Evolutionary conservation across 2,797 vertebrate genomes (phyloP), one percentile per base, ranked within the genome.

Genomic region (Tadarida brasiliensis): DNA sequence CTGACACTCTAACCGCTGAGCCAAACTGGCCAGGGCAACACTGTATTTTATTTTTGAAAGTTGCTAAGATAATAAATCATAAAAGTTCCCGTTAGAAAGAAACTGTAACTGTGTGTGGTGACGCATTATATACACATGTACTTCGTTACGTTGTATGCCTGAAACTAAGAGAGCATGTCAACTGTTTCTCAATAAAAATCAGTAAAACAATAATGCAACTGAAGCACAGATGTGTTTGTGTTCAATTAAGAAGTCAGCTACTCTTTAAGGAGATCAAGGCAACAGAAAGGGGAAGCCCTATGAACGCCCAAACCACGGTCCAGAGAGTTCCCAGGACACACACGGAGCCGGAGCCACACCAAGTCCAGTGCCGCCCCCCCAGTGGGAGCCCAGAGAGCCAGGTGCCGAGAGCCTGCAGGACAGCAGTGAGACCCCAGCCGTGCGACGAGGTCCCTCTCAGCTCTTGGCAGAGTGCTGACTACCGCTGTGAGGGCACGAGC

Each of bases 231-330:
- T 74, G 57, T 5, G 33, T n/a, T 11, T 51, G 33, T 65, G 59
- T n/a, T 80, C 30, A 73, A 30, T 80, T 73, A 80, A 59, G 44
- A 33, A 68, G 70, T 33, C 22, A 68, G 39, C 7, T 44, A 44
- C 39, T 44, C 39, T 44, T 44, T 44, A 44, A 44, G 39, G 39
- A 44, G 39, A 44, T 44, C 5, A 44, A 44, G 39, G 39, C 2
- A 15, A 35, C 57, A 20, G 14, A 30, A 67, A 12, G 30, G 12
- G 9, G 24, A 65, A 71, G n/a, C n/a, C 11, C 33, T 44, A 17
- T 11, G 5, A 24, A 20, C 11, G 35, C n/a, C 20, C n/a, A 14
- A 30, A 3, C 26, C 22, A 14, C 0, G 7, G n/a, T 16, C 33
- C 7, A 22, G 17, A 7, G n/a, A 33, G 26, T 11, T 44, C 51